These are phyloP conservation scores for Acropternis orthonyx DNA, from an alignment of 2,797 vertebrate species.

Conservation along the genomic window DNA sequence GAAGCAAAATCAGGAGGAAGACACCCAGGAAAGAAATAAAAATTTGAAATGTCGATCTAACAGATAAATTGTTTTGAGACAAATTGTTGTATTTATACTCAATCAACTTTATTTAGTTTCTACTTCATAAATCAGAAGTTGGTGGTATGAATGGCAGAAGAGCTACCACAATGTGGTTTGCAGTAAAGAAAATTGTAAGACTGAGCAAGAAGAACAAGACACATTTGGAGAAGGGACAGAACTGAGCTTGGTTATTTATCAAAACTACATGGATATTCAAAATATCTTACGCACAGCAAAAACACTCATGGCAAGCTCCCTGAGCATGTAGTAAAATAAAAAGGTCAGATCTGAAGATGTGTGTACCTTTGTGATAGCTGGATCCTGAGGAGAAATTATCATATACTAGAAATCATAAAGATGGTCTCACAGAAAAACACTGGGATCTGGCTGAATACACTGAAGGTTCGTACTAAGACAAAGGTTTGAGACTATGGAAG, in stretches of 20 bases:
- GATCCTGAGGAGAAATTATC: neutral
- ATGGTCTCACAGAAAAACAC: neutral
- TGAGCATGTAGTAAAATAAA: neutral
- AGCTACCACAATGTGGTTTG: fast-evolving
- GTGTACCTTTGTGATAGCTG: neutral
- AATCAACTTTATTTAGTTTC: neutral
- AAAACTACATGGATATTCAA: neutral
- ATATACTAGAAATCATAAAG: neutral
- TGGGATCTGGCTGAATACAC: neutral
- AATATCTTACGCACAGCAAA: neutral
- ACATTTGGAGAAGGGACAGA: neutral
- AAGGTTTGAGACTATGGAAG: neutral
- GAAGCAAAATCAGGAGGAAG: neutral
- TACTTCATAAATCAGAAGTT: neutral
- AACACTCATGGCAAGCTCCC: neutral
- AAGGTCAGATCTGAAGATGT: neutral
- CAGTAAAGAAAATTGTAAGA: neutral
- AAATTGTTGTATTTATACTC: neutral
- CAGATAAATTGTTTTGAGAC: neutral
- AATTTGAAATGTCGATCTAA: neutral
- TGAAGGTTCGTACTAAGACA: neutral
- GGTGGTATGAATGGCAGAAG: neutral
- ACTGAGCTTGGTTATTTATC: neutral
- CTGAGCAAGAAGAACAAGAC: neutral
- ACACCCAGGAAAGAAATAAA: neutral